These are phyloP conservation scores for Acomys russatus DNA, from an alignment of 2,797 vertebrate genomes.

Conservation along the genomic window DNA sequence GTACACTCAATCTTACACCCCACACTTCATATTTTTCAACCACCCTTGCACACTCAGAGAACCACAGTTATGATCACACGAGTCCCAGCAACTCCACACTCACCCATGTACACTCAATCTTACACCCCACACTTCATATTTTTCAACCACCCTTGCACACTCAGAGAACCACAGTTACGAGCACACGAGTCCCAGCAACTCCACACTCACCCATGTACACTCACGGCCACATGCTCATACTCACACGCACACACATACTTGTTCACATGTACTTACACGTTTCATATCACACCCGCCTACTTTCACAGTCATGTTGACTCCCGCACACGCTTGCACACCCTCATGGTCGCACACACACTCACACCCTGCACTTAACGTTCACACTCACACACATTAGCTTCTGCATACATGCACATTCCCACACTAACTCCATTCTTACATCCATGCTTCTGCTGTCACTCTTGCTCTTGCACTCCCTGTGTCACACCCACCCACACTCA, in stretches of 20 bases:
- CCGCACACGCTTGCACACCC: background rate
- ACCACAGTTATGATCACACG: background rate
- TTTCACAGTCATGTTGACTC: background rate
- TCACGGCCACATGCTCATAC: no score
- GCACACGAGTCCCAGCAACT: background rate
- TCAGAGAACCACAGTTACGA: background rate
- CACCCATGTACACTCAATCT: background rate
- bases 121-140: background rate
- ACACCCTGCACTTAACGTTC: background rate
- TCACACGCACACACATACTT: no score
- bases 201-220: no score
- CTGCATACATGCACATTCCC: fast-evolving
- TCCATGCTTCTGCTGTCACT: background rate
- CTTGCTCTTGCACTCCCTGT: background rate
- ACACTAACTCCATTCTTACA: no score
- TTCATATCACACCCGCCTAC: background rate
- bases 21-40: background rate
- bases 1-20: background rate
- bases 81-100: background rate
- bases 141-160: background rate
- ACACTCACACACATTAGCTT: background rate
- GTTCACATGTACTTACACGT: no score
- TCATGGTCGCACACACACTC: background rate
- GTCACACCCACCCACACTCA: background rate
- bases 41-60: background rate